Percentiles rank a stretch among this genome's conserved stretches.
phyloP scores from a whole-genome alignment of 2,797 vertebrate species.

The Enteromius fasciolatus region DNA sequence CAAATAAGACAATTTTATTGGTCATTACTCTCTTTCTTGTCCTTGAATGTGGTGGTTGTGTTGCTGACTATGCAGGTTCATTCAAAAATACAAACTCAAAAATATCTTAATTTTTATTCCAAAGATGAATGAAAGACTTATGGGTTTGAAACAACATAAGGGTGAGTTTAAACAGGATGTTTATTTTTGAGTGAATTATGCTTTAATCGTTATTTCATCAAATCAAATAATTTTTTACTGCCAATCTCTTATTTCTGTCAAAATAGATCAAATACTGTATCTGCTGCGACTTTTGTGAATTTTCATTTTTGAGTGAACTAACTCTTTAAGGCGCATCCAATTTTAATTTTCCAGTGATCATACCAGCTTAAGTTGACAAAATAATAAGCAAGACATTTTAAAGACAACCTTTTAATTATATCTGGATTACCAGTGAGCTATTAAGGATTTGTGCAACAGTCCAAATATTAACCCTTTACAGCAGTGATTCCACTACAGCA shows the following conservation, averaged over 20 bases:
- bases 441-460: constrained; percentile 26
- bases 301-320: not conserved
- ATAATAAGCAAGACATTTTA: not conserved
- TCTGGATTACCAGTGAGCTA: constrained; percentile 41
- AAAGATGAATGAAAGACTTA: too few species aligned
- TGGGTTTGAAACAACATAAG: too few species aligned
- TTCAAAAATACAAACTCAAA: too few species aligned
- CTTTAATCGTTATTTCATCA: not conserved
- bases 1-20: too few species aligned
- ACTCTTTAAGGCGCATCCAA: not conserved
- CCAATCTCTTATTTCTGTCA: not conserved
- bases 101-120: too few species aligned
- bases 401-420: constrained; percentile 60
- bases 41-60: not conserved
- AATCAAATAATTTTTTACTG: not conserved
- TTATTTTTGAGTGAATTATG: not conserved
- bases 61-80: not conserved
- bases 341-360: not conserved
- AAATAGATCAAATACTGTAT: not conserved
- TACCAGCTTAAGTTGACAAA: not conserved
- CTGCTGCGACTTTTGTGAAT: not conserved
- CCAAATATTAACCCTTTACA: constrained; percentile 17
- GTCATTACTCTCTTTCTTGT: not conserved
- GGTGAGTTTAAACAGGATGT: not conserved
- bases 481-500: not conserved